Conservation (phyloP, 2,888 invertebrate genomes). For the Drosophila meridiana region DNA sequence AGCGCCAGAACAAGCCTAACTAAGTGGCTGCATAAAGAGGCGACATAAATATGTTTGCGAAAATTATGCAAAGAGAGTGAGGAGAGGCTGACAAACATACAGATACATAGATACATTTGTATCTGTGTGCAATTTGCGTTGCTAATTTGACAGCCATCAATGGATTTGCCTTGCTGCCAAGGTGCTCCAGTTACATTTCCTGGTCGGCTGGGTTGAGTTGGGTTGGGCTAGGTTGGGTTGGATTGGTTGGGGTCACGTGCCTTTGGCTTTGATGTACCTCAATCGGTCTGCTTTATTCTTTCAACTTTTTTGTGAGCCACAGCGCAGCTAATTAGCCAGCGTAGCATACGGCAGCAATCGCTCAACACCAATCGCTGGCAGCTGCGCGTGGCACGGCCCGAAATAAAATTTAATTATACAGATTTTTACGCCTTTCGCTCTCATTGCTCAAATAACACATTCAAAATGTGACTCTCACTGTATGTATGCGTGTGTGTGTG, state of each 20-base stretch:
- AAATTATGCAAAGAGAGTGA: conserved; percentile 63
- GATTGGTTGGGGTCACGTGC: conserved; percentile 44
- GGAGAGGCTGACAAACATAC: conserved; percentile 17
- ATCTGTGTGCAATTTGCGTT: conserved; percentile 59
- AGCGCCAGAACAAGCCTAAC: conserved; percentile 66
- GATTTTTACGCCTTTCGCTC: conserved; percentile 75
- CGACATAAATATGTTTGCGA: conserved; percentile 66
- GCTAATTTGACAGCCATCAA: conserved; percentile 76
- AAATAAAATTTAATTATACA: conserved; percentile 78
- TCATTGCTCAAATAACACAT: conserved; percentile 72
- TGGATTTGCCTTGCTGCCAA: conserved; percentile 67
- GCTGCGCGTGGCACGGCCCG: conserved; percentile 47
- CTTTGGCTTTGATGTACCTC: conserved; percentile 45
- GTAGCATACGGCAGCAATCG: conserved; percentile 60
- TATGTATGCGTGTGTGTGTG: not conserved
- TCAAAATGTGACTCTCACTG: conserved; percentile 28
- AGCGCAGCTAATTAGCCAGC: conserved; percentile 72
- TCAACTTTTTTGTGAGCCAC: conserved; percentile 22
- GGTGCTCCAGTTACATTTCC: conserved; percentile 61
- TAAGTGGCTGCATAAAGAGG: conserved; percentile 65
- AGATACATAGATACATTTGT: conserved; percentile 17
- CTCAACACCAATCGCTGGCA: conserved; percentile 64
- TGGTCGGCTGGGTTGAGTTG: conserved; percentile 13
- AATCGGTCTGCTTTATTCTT: conserved; percentile 17
- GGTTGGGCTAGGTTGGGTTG: conserved; percentile 12